These are phyloP conservation scores for Halocynthia aurantium DNA, from an alignment of 23 tunicate genomes.

Conservation along the genomic window DNA sequence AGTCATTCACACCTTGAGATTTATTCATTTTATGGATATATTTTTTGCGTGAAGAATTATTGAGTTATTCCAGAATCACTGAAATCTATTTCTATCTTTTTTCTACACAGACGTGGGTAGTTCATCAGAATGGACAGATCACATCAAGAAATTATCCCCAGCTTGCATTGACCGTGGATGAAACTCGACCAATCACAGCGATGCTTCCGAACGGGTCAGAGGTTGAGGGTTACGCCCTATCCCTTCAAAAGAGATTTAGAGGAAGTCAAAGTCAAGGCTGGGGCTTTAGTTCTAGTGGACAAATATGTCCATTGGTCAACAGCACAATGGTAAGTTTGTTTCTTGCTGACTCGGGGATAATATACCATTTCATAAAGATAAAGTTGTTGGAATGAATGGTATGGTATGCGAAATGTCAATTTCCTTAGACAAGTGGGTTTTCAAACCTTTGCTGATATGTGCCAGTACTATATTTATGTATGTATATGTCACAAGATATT, in stretches of 20 bases:
- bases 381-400: too few relatives aligned
- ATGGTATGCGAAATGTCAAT: too few relatives aligned
- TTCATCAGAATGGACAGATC: slow-evolving; percentile 60
- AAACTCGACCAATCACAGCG: slow-evolving; percentile 37
- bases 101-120: slow-evolving; percentile 41
- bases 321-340: background rate
- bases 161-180: slow-evolving; percentile 49
- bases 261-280: slow-evolving; percentile 36
- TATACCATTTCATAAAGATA: too few relatives aligned
- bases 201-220: slow-evolving; percentile 33
- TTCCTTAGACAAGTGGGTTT: too few relatives aligned
- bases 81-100: background rate
- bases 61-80: background rate
- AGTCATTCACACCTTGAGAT: background rate
- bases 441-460: too few relatives aligned
- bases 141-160: slow-evolving; percentile 50
- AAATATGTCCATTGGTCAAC: slow-evolving; percentile 29
- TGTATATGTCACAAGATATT: too few relatives aligned
- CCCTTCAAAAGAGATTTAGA: slow-evolving; percentile 34
- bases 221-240: slow-evolving; percentile 43
- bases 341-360: background rate
- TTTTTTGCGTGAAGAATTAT: background rate
- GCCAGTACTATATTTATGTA: too few relatives aligned
- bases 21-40: background rate
- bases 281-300: slow-evolving; percentile 54